Percentiles rank a stretch among this genome's conserved stretches.
Evolutionary conservation across 2,113 vertebrate genomes (phyloP).

Genomic region (Pungitius pungitius): DNA sequence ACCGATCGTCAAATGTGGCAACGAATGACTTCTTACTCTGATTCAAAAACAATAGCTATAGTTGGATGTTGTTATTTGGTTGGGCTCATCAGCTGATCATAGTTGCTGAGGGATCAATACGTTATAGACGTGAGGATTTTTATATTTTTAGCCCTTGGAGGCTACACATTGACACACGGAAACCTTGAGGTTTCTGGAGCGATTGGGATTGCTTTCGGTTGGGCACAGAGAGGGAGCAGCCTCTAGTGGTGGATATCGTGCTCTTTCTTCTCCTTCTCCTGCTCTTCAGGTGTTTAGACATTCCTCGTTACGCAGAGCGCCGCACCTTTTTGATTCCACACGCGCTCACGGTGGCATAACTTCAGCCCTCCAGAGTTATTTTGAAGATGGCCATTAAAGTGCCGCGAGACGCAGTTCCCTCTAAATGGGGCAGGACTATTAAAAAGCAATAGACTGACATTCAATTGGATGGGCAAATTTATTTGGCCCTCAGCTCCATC

Average conservation of each 20-base stretch:
- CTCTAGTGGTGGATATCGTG: constrained; percentile 70
- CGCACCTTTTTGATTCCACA: constrained; percentile 28
- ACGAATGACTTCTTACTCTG: too few species aligned
- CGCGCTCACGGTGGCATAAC: constrained; percentile 1
- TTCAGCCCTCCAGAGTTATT: constrained; percentile 6
- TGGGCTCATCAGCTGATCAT: constrained; percentile 6
- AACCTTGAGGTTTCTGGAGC: constrained; percentile 9
- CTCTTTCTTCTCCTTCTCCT: neutral
- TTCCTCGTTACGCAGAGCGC: constrained; percentile 34
- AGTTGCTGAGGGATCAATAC: constrained; percentile 24
- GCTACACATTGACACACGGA: constrained; percentile 21
- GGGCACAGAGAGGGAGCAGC: constrained; percentile 67
- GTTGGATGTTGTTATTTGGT: neutral
- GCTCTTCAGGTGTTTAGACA: constrained; percentile 1
- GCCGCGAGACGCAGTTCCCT: constrained; percentile 10
- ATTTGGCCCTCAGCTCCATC: neutral
- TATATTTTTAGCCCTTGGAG: constrained; percentile 1
- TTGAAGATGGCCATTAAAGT: constrained; percentile 18
- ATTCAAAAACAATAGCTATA: neutral
- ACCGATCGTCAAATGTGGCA: neutral
- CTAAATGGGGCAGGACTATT: neutral
- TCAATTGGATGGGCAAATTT: constrained; percentile 3
- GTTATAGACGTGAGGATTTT: neutral
- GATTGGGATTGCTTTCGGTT: constrained; percentile 1
- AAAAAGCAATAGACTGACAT: constrained; percentile 10